Evolutionary conservation across 2,113 vertebrate species (phyloP), one percentile per base, ranked within the genome.

Genomic region (Corythornis vintsioides): DNA sequence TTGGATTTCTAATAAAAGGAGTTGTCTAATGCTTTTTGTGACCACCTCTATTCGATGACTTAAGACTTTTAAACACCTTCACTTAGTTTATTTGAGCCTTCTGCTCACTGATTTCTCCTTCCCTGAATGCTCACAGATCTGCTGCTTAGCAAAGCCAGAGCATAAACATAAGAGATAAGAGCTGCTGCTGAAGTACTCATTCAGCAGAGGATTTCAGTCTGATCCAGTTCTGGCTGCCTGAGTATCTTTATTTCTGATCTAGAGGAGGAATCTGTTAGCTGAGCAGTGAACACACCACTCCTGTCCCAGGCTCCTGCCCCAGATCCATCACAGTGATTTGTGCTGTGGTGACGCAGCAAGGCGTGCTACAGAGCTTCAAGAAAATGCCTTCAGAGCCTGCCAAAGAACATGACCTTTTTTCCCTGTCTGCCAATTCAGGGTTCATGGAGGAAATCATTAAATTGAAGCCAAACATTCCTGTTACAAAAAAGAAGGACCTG

Each of bases 341-440:
- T 56, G 59, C 15, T 21, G 82, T 2, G 3, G 48, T 45, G 53
- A 67, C 0, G 15, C 53, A 50, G 25, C 3, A 1, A 70, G 40
- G n/a, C 1, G 0, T 0, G 6, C 35, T 42, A 43, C 29, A 78
- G 81, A 53, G 31, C 52, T 75, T 76, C 2, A 0, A 83, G 69
- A 80, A 67, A 69, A 59, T 33, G 43, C 38, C 69, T 35, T n/a
- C 35, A 48, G 35, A 82, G n/a, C 47, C 64, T 76, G 73, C 47
- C 64, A 63, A 66, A n/a, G 64, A 87, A 76, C 56, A 75, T 0
- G 28, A 71, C 53, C 77, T 66, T 42, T 74, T 56, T 67, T n/a
- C 22, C 24, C 78, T 33, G 25, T 56, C 64, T 87, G 74, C n/a
- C 83, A 72, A 12, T 47, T 87, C n/a, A 38, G 26, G 15, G 48